Evolutionary conservation across 2,113 vertebrate genomes (phyloP).

Genomic region (Cryptomyrus ogoouensis): DNA sequence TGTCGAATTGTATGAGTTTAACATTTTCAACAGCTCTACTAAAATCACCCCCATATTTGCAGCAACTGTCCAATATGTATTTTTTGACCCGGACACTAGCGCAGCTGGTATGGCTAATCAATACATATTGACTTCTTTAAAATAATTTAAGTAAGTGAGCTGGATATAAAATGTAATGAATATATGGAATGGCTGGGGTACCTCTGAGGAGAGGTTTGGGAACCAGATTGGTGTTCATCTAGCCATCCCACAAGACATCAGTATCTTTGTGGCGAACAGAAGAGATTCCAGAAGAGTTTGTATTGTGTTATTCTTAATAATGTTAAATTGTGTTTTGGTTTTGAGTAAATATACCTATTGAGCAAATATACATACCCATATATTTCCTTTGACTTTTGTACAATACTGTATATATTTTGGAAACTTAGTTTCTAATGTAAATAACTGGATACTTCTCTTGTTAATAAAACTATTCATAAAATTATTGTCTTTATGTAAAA

Average conservation of each 20-base stretch:
- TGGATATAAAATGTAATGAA: neutral
- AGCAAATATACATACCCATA: neutral
- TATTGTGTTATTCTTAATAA: neutral
- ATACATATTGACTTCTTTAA: neutral
- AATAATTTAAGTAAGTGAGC: neutral
- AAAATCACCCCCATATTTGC: neutral
- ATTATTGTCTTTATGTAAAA: neutral
- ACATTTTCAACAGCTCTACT: neutral
- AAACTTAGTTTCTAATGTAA: neutral
- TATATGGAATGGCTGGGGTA: neutral
- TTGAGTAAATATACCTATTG: neutral
- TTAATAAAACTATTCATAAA: neutral
- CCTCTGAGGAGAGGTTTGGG: neutral
- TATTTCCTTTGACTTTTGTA: neutral
- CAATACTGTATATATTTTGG: neutral
- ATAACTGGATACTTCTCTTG: neutral
- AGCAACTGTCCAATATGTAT: neutral
- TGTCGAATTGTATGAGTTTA: neutral
- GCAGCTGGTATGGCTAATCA: neutral
- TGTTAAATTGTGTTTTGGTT: neutral
- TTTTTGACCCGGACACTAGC: neutral
- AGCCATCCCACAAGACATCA: neutral
- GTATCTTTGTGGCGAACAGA: neutral
- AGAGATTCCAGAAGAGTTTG: neutral
- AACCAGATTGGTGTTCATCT: neutral